These are phyloP conservation scores for Drosophila mulleri DNA, from an alignment of 2,888 invertebrate genomes.

Conservation along the genomic window DNA sequence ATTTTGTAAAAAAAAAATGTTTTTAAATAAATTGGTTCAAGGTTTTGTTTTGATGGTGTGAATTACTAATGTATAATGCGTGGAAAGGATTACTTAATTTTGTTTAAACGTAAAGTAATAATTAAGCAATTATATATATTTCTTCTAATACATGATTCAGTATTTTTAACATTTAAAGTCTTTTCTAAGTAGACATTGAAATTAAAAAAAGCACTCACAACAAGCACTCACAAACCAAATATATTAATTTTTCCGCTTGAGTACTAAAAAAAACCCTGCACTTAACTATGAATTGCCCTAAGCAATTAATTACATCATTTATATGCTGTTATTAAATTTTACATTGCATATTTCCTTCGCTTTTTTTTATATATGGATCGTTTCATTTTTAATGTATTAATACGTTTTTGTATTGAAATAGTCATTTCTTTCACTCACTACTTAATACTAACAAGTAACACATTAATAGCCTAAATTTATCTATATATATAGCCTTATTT, in stretches of 20 bases:
- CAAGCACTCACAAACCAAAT: slow-evolving; percentile 49
- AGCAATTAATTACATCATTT: background rate
- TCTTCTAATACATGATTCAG: slow-evolving; percentile 77
- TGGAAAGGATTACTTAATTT: slow-evolving; percentile 80
- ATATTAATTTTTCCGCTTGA: slow-evolving; percentile 42
- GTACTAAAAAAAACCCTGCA: background rate
- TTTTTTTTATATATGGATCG: background rate
- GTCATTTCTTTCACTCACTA: background rate
- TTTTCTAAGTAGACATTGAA: slow-evolving; percentile 57
- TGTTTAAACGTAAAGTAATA: slow-evolving; percentile 57
- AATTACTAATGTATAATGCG: slow-evolving; percentile 68
- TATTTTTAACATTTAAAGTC: slow-evolving; percentile 78
- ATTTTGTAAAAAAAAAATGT: slow-evolving; percentile 73
- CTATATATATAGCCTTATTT: background rate
- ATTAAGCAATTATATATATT: no score
- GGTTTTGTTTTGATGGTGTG: slow-evolving; percentile 68
- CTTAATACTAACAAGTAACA: background rate
- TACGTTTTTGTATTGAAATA: background rate
- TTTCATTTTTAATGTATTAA: background rate
- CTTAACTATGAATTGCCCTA: slow-evolving; percentile 21
- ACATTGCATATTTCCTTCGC: no score
- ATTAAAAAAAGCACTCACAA: slow-evolving; percentile 24
- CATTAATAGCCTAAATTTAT: background rate
- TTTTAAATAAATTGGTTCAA: slow-evolving; percentile 43
- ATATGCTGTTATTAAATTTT: background rate